Evolutionary conservation across 2,113 vertebrate species (phyloP).

Genomic region (Etheostoma cragini): DNA sequence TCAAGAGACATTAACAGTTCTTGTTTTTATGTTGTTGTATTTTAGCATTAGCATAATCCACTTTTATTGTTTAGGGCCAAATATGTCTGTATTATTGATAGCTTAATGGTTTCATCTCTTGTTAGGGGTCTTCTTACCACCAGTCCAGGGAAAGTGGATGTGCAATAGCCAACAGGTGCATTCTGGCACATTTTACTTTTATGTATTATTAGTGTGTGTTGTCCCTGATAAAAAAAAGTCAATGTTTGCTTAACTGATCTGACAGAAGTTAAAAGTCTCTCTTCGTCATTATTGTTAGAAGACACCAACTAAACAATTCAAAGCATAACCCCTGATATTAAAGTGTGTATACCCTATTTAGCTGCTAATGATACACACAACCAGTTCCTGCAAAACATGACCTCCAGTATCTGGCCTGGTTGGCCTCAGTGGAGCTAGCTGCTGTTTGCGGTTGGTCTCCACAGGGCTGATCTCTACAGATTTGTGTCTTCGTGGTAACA

Average conservation of each 20-base stretch:
- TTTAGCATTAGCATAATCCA: too few relatives aligned
- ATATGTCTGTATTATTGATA: too few relatives aligned
- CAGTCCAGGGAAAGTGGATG: too few relatives aligned
- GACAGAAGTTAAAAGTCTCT: constrained; percentile 10
- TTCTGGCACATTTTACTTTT: too few relatives aligned
- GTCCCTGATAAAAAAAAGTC: too few relatives aligned
- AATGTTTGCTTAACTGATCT: constrained; percentile 17
- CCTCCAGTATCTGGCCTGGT: background rate
- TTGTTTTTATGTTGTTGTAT: too few relatives aligned
- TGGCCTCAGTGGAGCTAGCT: constrained; percentile 25
- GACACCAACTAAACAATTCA: constrained; percentile 9
- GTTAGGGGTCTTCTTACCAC: too few relatives aligned
- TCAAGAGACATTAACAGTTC: background rate
- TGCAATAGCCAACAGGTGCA: too few relatives aligned
- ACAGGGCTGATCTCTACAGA: constrained; percentile 49
- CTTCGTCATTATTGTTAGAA: background rate
- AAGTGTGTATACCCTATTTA: constrained; percentile 20
- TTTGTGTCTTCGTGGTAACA: constrained; percentile 50
- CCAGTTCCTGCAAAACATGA: constrained; percentile 15
- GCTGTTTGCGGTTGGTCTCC: constrained; percentile 45
- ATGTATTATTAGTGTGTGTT: too few relatives aligned
- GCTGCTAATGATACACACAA: constrained; percentile 15
- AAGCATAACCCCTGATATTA: constrained; percentile 7
- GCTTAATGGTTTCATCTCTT: too few relatives aligned
- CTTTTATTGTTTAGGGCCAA: too few relatives aligned